A percentile compares a stretch with the other conserved stretches of the same genome.
phyloP scores from a whole-genome alignment of 2,113 vertebrate species.

The Tympanuchus pallidicinctus region DNA sequence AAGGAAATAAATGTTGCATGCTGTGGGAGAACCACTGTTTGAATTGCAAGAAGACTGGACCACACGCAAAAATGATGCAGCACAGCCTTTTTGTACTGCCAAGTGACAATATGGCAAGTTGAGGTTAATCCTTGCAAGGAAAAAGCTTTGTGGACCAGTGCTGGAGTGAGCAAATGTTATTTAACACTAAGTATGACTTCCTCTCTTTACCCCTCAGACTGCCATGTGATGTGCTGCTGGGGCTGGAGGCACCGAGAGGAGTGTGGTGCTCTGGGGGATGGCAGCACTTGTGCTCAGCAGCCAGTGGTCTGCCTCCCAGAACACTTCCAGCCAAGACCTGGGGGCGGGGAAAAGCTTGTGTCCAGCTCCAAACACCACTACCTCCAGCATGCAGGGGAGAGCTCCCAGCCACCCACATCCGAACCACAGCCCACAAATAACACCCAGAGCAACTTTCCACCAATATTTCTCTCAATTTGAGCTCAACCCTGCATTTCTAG shows the following conservation, averaged over 20 bases:
- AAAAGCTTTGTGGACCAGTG: neutral
- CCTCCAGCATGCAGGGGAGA: neutral
- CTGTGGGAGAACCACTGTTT: neutral
- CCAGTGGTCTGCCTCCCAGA: neutral
- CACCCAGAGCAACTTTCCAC: neutral
- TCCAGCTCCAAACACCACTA: neutral
- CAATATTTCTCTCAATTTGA: neutral
- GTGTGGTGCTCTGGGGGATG: neutral
- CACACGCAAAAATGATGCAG: neutral
- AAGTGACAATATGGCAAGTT: fast-evolving
- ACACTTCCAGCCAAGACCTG: neutral
- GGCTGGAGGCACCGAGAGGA: fast-evolving
- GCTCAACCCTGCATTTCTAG: neutral
- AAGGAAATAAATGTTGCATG: neutral
- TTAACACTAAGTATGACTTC: neutral
- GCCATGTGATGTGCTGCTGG: neutral
- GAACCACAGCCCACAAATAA: neutral
- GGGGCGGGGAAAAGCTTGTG: neutral
- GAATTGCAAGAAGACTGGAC: neutral
- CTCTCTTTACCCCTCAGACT: neutral
- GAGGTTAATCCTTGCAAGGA: fast-evolving
- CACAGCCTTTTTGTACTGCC: neutral
- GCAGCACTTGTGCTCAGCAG: neutral
- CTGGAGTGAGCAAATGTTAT: neutral
- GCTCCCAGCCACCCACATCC: neutral